These are phyloP conservation scores for Chaetophractus vellerosus DNA, from an alignment of 2,797 vertebrate genomes.

Conservation along the genomic window DNA sequence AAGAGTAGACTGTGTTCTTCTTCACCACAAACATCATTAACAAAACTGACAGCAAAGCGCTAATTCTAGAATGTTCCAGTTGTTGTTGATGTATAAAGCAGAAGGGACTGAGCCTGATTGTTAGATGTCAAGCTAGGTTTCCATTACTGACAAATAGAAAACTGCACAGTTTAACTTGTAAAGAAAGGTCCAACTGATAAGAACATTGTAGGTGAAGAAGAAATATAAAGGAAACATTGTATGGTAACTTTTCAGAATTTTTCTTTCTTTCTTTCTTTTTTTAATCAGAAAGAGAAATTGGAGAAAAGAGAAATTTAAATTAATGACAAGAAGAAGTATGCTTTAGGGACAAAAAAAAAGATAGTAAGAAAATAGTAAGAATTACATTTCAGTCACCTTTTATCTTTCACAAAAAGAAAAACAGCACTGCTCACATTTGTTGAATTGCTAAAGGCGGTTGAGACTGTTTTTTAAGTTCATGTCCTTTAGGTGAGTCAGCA, in stretches of 20 bases:
- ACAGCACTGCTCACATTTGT: not conserved
- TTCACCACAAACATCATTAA: conserved; percentile 61
- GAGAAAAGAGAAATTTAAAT: conserved; percentile 46
- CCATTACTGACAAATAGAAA: conserved; percentile 27
- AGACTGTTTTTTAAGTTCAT: not conserved
- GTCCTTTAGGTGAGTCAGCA: not conserved
- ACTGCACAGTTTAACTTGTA: not conserved
- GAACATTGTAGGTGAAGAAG: not conserved
- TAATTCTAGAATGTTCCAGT: conserved; percentile 56
- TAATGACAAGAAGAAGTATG: not conserved
- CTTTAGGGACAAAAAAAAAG: conserved; percentile 5
- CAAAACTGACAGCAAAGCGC: conserved; percentile 39
- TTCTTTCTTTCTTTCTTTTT: not conserved
- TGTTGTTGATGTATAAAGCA: not conserved
- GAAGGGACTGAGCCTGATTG: not conserved
- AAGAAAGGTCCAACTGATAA: not conserved
- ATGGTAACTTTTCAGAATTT: not conserved
- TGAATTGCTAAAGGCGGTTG: not conserved
- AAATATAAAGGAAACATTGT: not conserved
- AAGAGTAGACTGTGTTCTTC: conserved; percentile 52
- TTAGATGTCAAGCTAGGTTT: conserved; percentile 57
- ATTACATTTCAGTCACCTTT: not conserved
- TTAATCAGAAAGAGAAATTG: not conserved
- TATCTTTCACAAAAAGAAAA: not conserved
- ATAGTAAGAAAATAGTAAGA: not conserved